Evolutionary conservation across 2,797 vertebrate genomes (phyloP).

Genomic region (Diglossa cyanea): DNA sequence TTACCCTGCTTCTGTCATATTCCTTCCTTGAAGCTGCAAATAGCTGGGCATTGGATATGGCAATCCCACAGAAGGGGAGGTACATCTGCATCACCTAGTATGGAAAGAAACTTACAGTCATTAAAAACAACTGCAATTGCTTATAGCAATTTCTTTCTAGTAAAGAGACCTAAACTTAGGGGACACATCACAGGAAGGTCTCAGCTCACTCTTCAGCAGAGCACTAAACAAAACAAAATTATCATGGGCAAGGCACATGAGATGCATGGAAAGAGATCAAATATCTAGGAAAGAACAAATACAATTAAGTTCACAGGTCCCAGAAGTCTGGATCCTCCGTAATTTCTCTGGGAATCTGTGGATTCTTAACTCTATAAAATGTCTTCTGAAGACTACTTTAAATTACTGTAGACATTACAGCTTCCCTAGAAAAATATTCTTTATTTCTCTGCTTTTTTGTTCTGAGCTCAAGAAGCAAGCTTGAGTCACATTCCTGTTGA

Average conservation of each 20-base stretch:
- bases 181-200: background rate
- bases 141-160: background rate
- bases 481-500: background rate
- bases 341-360: background rate
- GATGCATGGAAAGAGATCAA: background rate
- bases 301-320: background rate
- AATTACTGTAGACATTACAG: background rate
- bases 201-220: background rate
- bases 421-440: background rate
- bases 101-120: constrained; percentile 25
- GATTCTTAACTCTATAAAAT: background rate
- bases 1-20: constrained; percentile 97
- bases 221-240: background rate
- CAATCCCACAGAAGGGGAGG: constrained; percentile 97
- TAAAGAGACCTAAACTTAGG: background rate
- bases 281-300: background rate
- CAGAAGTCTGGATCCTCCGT: background rate
- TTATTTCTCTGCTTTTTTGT: background rate
- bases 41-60: constrained; percentile 96
- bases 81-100: constrained; percentile 98
- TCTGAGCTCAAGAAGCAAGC: background rate
- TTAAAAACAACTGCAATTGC: background rate
- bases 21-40: constrained; percentile 98
- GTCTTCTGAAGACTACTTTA: background rate
- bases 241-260: background rate